Evolutionary conservation across 2,113 vertebrate genomes (phyloP), one percentile per base, ranked within the genome.

Genomic region (Apodemus sylvaticus): DNA sequence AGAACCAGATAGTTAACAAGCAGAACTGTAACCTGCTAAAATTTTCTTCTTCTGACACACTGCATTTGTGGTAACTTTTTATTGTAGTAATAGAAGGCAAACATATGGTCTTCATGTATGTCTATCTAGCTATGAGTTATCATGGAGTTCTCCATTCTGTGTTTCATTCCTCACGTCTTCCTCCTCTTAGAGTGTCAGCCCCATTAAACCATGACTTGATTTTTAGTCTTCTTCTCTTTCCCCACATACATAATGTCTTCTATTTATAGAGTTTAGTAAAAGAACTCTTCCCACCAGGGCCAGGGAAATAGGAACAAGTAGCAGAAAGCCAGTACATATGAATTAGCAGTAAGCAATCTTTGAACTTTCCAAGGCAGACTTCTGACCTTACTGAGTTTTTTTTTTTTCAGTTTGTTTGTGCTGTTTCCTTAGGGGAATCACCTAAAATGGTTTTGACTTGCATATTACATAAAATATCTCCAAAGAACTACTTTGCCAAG

Each of bases 401-500:
- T 64, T 88, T 73, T 91, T 62, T 86, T 11, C 16, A 82, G 20
- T 70, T 66, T 95, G 55, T 95, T 93, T 96, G 94, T 93, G 68
- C 88, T 95, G 10, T 62, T 95, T 93, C 93, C 81, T 97, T 93
- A 89, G 70, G 48, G 87, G 90, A 94, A 97, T 94, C 95, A 96
- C 58, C 53, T 87, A 98, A 96, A 97, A 94, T 92, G 83, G 58
- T 96, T 97, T 90, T 97, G 96, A 96, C 85, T 96, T 91, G 93
- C 91, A 58, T 88, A 93, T 94, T 97, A 93, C 70, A 96, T 95
- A 95, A 97, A 97, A 90, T 93, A 94, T 89, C 91, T 97, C 81
- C 66, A 90, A 93, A 77, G 78, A 87, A 29, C 34, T 85, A 60
- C 39, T 71, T 97, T 97, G 90, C 95, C 90, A 97, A 95, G 85